Evolutionary conservation across 1,140 invertebrate species (phyloP).

Genomic region (Aphidius ervi): DNA sequence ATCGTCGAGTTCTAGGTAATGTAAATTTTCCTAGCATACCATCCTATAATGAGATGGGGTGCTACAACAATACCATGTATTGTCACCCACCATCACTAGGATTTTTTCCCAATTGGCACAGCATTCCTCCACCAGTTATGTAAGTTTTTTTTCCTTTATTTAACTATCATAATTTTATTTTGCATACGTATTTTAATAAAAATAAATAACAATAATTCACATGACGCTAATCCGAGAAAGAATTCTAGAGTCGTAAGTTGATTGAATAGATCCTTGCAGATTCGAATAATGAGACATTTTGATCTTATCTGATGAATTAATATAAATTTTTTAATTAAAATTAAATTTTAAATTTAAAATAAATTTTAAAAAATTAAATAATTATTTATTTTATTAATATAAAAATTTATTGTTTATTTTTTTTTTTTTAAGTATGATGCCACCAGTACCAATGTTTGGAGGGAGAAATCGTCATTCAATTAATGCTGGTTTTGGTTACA

Average conservation of each 20-base stretch:
- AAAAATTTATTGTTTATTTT: conserved; percentile 6
- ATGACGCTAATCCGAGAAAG: conserved; percentile 44
- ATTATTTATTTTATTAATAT: conserved; percentile 8
- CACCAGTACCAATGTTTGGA: conserved; percentile 37
- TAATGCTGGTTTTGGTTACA: conserved; percentile 36
- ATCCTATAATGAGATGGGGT: conserved; percentile 15
- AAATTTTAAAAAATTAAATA: no score
- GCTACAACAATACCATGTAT: background rate
- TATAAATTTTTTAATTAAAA: background rate
- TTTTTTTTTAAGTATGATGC: conserved; percentile 32
- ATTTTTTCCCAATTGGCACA: conserved; percentile 40
- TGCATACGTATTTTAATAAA: background rate
- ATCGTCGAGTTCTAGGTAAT: conserved; percentile 23
- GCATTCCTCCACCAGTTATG: conserved; percentile 35
- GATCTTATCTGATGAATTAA: conserved; percentile 49
- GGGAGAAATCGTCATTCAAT: conserved; percentile 31
- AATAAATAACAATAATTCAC: conserved; percentile 14
- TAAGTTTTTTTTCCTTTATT: conserved; percentile 22
- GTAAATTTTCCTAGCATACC: conserved; percentile 42
- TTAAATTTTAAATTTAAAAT: no score
- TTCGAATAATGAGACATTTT: conserved; percentile 45
- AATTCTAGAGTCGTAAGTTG: conserved; percentile 48
- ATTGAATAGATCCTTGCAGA: conserved; percentile 42
- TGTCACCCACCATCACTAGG: conserved; percentile 44
- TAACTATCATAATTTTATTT: no score